Base-by-base conservation (phyloP, 2,797 vertebrate species). In the Clarias fuscus region DNA sequence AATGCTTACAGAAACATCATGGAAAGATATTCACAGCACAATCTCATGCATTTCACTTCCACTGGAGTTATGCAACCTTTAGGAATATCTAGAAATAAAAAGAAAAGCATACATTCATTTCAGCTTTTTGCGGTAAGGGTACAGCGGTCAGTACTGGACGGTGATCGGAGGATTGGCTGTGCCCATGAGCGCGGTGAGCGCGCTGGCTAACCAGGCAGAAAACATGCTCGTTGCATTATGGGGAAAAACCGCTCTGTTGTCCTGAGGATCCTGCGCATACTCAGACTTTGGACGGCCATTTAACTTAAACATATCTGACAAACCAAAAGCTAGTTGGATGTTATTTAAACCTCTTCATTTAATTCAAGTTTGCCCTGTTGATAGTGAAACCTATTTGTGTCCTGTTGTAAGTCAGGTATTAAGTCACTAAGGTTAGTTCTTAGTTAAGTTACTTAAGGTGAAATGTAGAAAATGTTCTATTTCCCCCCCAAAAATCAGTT, bases 101-200 rank as follows among this genome's bases (percentile, higher is more conserved):
- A 90, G 79, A 53, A 20, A 56, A 90, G 90, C 82, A 87, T 92
- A 92, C 91, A 93, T 92, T 93, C 91, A 80, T 77, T 90, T 89
- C 64, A 82, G 90, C 70, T 85, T 85, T 87, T 90, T 85, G 83
- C 84, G 88, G 24, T 59, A 75, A 53, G 24, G 72, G 72, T 58
- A 76, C 53, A 76, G 73, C 53, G 18, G n/a, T 76, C 24, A 24
- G 67, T 33, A 48, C 64, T 30, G 48, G 17, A 68, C 14, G 20
- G 8, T 7, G 65, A 61, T 40, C 22, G 24, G 58, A 82, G 27
- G 40, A 73, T 14, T 3, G 40, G 18, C n/a, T 73, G 68, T 73
- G 68, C n/a, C 22, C 67, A 27, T 58, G 61, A 56, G 71, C 8
- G 30, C 75, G 48, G 27, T 58, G 61, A 86, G 48, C 72, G 82